These are phyloP conservation scores for Lamellibrachia columna DNA, from an alignment of 2,888 invertebrate species.

Conservation along the genomic window DNA sequence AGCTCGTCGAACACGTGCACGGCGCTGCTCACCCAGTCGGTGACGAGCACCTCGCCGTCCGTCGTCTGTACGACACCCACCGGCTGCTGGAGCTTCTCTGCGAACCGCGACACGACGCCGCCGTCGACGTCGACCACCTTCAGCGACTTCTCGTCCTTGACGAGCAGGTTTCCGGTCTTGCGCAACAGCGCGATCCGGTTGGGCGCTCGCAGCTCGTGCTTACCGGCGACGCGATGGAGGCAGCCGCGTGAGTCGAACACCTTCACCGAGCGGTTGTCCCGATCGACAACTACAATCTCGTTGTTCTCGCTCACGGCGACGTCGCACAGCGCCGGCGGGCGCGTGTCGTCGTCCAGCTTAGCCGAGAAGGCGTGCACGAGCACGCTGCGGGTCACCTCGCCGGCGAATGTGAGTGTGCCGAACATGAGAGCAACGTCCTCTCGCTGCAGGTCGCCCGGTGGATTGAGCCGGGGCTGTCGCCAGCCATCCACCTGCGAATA, in stretches of 20 bases:
- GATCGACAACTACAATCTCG: conserved; percentile 41
- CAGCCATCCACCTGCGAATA: conserved; percentile 30
- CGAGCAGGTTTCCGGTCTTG: conserved; percentile 26
- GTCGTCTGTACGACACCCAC: conserved; percentile 40
- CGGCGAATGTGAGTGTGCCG: conserved; percentile 45
- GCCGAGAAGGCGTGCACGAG: conserved; percentile 38
- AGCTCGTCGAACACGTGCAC: conserved; percentile 39
- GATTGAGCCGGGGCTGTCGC: conserved; percentile 44
- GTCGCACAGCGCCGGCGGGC: conserved; percentile 42
- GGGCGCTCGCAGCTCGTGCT: conserved; percentile 38
- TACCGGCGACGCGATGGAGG: conserved; percentile 31
- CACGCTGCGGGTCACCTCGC: conserved; percentile 40
- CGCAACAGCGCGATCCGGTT: conserved; percentile 38
- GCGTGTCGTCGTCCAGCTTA: conserved; percentile 32
- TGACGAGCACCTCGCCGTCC: conserved; percentile 40
- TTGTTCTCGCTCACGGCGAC: conserved; percentile 38
- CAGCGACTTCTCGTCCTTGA: conserved; percentile 43
- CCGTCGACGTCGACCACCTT: conserved; percentile 40
- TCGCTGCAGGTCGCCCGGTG: conserved; percentile 34
- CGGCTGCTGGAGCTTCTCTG: conserved; percentile 42
- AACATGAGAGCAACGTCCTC: conserved; percentile 35
- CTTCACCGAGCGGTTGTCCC: conserved; percentile 43
- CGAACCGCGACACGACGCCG: conserved; percentile 35
- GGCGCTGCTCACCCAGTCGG: conserved; percentile 44
- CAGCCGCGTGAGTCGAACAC: conserved; percentile 37